Conservation (phyloP, 2,888 invertebrate genomes). For the Drosophila antonietae region DNA sequence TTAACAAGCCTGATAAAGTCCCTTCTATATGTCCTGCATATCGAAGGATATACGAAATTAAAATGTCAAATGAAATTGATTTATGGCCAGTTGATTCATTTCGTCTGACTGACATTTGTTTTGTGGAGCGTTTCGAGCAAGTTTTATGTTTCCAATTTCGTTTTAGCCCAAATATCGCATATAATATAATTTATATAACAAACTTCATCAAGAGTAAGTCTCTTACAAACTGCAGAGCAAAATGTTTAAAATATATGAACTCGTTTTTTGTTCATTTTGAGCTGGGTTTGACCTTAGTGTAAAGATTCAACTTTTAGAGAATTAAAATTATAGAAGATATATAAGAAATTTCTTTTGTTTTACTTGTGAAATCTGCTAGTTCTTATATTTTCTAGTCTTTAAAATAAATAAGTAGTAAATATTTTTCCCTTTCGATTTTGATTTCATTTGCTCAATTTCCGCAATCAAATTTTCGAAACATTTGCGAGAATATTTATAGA, state of each 20-base stretch:
- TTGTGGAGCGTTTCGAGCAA: constrained; percentile 22
- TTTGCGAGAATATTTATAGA: background rate
- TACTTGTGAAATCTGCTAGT: background rate
- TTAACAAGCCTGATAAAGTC: no score
- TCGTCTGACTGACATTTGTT: constrained; percentile 48
- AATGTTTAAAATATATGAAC: background rate
- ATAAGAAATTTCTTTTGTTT: background rate
- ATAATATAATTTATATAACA: background rate
- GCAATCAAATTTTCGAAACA: no score
- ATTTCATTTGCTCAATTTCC: no score
- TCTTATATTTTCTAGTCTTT: no score
- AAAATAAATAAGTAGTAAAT: background rate
- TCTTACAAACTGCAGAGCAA: background rate
- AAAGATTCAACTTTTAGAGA: background rate
- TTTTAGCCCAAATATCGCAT: constrained; percentile 19
- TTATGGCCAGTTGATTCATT: constrained; percentile 58
- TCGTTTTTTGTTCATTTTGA: background rate
- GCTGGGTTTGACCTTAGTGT: background rate
- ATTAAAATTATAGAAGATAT: no score
- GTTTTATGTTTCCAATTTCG: constrained; percentile 18
- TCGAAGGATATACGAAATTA: constrained; percentile 52
- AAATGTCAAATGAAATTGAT: constrained; percentile 71
- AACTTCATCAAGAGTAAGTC: background rate
- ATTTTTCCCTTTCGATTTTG: background rate
- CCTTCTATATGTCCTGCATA: background rate